These are phyloP conservation scores for Melanotaenia boesemani DNA, from an alignment of 2,797 vertebrate genomes.

Conservation along the genomic window DNA sequence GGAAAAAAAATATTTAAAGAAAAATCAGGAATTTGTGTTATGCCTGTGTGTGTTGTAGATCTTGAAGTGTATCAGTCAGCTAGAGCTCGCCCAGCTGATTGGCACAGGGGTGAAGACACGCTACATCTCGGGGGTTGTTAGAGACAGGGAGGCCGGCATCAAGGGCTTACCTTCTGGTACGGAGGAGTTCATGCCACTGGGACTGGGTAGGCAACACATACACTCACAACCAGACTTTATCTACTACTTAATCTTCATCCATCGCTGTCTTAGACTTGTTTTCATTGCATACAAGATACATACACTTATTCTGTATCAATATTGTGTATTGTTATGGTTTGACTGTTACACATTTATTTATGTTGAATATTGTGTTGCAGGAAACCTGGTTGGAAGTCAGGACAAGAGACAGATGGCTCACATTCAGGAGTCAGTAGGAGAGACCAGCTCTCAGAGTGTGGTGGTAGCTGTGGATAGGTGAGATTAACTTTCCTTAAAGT, in stretches of 20 bases:
- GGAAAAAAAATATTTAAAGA: too few species aligned
- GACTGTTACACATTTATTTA: background rate
- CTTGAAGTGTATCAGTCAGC: constrained; percentile 98
- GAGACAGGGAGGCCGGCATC: constrained; percentile 88
- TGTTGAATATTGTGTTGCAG: constrained; percentile 75
- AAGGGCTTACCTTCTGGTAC: constrained; percentile 88
- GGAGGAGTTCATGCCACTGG: constrained; percentile 96
- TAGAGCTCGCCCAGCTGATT: constrained; percentile 98
- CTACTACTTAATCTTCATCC: background rate
- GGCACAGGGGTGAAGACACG: constrained; percentile 98
- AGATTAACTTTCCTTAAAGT: background rate
- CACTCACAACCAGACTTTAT: background rate
- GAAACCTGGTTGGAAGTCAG: constrained; percentile 91
- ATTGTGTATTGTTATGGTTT: background rate
- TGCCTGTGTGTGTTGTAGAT: constrained; percentile 81
- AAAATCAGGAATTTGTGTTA: too few species aligned
- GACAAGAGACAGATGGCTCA: constrained; percentile 95
- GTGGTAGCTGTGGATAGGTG: constrained; percentile 99
- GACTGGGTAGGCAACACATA: constrained; percentile 85
- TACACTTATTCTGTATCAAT: background rate
- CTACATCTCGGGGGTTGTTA: constrained; percentile 92
- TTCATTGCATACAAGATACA: too few species aligned
- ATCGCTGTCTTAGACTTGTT: background rate
- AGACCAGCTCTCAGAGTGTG: constrained; percentile 98
- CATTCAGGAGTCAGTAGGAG: constrained; percentile 98